phyloP scores from a whole-genome alignment of 2,888 invertebrate species.

The Alsophila aescularia region DNA sequence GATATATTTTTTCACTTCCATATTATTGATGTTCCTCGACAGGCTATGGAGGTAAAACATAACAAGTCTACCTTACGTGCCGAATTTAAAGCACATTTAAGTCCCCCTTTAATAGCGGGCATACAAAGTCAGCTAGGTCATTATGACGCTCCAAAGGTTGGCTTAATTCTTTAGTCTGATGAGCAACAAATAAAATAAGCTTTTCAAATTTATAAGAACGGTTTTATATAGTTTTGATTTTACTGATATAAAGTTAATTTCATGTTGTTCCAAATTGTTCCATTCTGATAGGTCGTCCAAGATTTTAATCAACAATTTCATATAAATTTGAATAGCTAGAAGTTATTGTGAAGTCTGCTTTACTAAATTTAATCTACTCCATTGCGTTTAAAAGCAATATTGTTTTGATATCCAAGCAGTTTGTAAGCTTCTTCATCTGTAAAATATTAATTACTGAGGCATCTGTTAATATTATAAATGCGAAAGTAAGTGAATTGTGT shows the following conservation, averaged over 20 bases:
- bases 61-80: no score
- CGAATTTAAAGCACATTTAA: no score
- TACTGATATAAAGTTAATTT: slow-evolving; percentile 1
- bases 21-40: no score
- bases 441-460: no score
- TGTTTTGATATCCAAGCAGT: no score
- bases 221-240: slow-evolving; percentile 17
- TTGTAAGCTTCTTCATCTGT: no score
- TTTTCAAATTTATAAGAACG: slow-evolving; percentile 2
- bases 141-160: neutral
- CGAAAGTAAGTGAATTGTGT: no score
- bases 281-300: slow-evolving; percentile 7
- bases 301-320: slow-evolving; percentile 16
- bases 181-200: slow-evolving; percentile 1
- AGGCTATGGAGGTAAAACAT: no score
- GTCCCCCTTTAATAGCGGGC: neutral
- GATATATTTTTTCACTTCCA: no score
- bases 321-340: neutral
- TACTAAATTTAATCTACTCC: neutral
- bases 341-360: slow-evolving; percentile 9
- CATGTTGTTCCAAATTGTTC: slow-evolving; percentile 2
- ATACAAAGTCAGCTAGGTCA: neutral
- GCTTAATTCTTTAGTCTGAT: neutral
- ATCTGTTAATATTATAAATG: no score
- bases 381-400: neutral